Base-by-base conservation (phyloP, 2,797 vertebrate genomes). In the Myiotriccus ornatus region DNA sequence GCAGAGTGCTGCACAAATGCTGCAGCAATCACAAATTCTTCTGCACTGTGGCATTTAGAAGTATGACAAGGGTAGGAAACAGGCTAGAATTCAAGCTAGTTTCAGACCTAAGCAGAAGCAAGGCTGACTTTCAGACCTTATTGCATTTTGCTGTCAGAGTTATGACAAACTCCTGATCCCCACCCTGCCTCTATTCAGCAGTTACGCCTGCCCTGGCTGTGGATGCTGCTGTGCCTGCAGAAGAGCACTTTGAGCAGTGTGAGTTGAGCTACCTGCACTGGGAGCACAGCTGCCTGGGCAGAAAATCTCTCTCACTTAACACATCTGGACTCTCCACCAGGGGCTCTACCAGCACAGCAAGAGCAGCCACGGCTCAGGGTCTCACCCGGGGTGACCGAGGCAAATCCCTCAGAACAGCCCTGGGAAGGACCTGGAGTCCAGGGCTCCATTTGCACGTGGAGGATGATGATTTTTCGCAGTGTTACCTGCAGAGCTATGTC, bases 351-450 rank as follows among this genome's bases (percentile, higher is more conserved):
- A 88, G 67, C 70, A 62, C 84, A 81, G 44, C 3, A 1, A 30
- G 47, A 88, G 83, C 73, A 35, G 10, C 28, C 16, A 0, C 77
- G n/a, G 16, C 50, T 30, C 50, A 52, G 9, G 17, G 2, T 67
- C 20, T 50, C 30, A 8, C 11, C 12, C 0, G 0, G 19, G 7
- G 8, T 18, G 8, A 46, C 21, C 0, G 0, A 78, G 43, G 20
- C 35, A 84, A 64, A 90, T 25, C 22, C 27, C 25, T 13, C 11
- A 10, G 16, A 87, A n/a, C 21, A 32, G 22, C 35, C 16, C 32
- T 22, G 39, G 28, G 8, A 44, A 8, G 0, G 1, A 28, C 6
- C 22, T 39, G 60, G 59, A 85, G 23, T 28, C 71, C 1, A 0
- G 20, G 9, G 5, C 9, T 82, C 52, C 20, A 5, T 63, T 23